Percentiles rank a stretch among this genome's conserved stretches.
These are phyloP conservation scores for Trichosurus vulpecula DNA, from an alignment of 2,797 vertebrate genomes.

Conservation along the genomic window DNA sequence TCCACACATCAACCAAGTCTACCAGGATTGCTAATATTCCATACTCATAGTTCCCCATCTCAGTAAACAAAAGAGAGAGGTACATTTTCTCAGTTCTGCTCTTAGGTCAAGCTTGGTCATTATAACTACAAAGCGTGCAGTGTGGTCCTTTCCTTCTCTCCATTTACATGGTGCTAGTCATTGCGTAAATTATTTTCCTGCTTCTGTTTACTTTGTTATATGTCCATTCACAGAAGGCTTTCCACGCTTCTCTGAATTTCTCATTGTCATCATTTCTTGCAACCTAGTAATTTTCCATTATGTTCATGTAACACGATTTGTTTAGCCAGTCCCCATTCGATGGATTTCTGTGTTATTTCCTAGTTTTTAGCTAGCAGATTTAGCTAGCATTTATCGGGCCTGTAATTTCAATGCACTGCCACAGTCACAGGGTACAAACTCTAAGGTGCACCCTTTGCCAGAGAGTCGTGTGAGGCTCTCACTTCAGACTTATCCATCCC, in stretches of 20 bases:
- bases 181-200: neutral
- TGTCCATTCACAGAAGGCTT: neutral
- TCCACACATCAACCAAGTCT: neutral
- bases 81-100: neutral
- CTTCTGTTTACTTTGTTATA: neutral
- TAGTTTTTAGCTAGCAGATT: slow-evolving; percentile 25
- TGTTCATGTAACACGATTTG: neutral
- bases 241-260: neutral
- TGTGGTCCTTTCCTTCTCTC: neutral
- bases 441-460: neutral
- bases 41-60: neutral
- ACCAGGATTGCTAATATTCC: neutral
- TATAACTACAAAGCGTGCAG: neutral
- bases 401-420: slow-evolving; percentile 18
- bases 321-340: neutral
- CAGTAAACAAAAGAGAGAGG: neutral
- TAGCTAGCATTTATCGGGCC: neutral
- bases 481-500: neutral
- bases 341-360: neutral
- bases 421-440: neutral
- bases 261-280: neutral
- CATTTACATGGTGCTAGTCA: neutral
- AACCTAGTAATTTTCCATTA: neutral
- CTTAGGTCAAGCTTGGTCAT: neutral
- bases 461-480: neutral